These are phyloP conservation scores for Eidolon dupreanum DNA, from an alignment of 2,797 vertebrate species.

Conservation along the genomic window DNA sequence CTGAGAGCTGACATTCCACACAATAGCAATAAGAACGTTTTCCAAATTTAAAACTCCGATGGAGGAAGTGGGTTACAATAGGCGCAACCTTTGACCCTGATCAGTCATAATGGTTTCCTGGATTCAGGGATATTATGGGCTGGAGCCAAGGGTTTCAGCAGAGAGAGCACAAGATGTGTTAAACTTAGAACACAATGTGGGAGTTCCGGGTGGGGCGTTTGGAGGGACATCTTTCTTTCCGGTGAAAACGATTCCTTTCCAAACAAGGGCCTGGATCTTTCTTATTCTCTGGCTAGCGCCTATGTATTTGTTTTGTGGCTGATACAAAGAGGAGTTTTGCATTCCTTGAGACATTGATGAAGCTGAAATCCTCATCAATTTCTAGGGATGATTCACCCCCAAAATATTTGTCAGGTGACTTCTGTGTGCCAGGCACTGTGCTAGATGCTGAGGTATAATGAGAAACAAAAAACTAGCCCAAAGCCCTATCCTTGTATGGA, in stretches of 20 bases:
- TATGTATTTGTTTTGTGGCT: neutral
- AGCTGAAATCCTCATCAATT: neutral
- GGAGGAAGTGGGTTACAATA: conserved; percentile 96
- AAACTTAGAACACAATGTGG: conserved; percentile 98
- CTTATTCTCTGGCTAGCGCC: conserved; percentile 41
- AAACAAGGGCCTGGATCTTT: conserved; percentile 77
- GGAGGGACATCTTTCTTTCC: conserved; percentile 79
- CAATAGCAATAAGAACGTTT: conserved; percentile 85
- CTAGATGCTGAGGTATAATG: neutral
- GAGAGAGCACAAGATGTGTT: conserved; percentile 87
- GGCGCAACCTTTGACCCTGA: conserved; percentile 94
- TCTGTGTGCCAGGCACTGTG: neutral
- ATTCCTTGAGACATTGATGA: neutral
- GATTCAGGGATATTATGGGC: conserved; percentile 86
- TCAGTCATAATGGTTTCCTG: conserved; percentile 89
- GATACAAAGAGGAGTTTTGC: neutral
- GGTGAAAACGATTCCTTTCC: conserved; percentile 79
- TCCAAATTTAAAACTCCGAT: conserved; percentile 93
- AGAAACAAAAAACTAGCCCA: fast-evolving
- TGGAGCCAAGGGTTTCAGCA: conserved; percentile 79
- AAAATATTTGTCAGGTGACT: neutral
- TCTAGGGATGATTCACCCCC: neutral
- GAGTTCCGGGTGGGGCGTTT: conserved; percentile 83
- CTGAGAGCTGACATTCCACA: conserved; percentile 83
- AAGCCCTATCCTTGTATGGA: no score